Evolutionary conservation across 1,140 invertebrate species (phyloP).

Genomic region (Heliothis virescens): DNA sequence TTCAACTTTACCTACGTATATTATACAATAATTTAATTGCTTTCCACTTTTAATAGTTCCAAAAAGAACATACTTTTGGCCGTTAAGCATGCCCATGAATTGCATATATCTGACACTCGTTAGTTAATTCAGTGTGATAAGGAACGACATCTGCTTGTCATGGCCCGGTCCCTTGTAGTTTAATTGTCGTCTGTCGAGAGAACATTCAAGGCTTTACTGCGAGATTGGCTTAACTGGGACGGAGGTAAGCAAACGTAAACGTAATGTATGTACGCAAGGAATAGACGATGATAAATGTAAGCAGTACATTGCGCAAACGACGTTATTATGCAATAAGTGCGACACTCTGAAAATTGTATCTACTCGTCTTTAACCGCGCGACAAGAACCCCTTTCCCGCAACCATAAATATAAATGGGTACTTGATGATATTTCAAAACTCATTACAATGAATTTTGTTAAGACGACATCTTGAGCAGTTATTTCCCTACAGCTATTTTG

Average conservation of each 20-base stretch:
- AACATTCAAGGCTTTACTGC: slow-evolving; percentile 26
- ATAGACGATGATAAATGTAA: slow-evolving; percentile 28
- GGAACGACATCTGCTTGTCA: slow-evolving; percentile 4
- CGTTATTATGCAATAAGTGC: slow-evolving; percentile 32
- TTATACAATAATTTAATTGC: background rate
- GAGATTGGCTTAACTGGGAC: slow-evolving; percentile 31
- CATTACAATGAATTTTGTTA: slow-evolving; percentile 39
- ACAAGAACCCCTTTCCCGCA: too few relatives aligned
- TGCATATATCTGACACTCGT: background rate
- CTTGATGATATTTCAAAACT: slow-evolving; percentile 46
- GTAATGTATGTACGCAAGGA: slow-evolving; percentile 35
- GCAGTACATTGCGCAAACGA: slow-evolving; percentile 37
- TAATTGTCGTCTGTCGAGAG: slow-evolving; percentile 21
- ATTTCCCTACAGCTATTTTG: slow-evolving; percentile 8
- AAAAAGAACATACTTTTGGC: too few relatives aligned
- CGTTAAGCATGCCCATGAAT: too few relatives aligned
- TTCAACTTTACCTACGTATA: slow-evolving; percentile 4
- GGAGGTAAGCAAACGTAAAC: slow-evolving; percentile 7
- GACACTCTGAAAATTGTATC: slow-evolving; percentile 34
- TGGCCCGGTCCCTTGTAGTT: slow-evolving; percentile 22
- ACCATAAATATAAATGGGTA: slow-evolving; percentile 50
- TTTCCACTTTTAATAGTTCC: too few relatives aligned
- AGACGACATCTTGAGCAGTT: slow-evolving; percentile 26
- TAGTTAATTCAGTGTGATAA: slow-evolving; percentile 21
- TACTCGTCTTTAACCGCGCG: slow-evolving; percentile 35